Evolutionary conservation across 2,888 invertebrate genomes (phyloP), one percentile per base, ranked within the genome.

Genomic region (Drosophila glabriapex): DNA sequence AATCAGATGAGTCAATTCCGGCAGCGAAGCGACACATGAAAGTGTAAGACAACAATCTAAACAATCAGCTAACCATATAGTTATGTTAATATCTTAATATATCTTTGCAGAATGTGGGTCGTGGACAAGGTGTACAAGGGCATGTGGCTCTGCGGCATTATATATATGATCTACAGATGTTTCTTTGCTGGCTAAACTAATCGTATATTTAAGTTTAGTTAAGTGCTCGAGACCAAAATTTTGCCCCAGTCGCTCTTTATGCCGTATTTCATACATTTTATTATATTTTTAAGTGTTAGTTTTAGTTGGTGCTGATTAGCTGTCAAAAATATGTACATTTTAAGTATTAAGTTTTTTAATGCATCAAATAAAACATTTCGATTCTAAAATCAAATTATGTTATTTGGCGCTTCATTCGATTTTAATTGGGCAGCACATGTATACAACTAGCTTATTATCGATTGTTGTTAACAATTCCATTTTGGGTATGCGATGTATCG

Each of bases 1-100:
- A 98, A 89, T 94, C 95, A 2, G 97, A 97, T 49, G 96, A 97
- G 39, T 96, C 97, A 0, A 93, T 98, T 31, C 97, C 97, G 1
- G 96, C 96, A 0, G 97, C 97, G 5, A 95, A 95, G 78, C 94
- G 96, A 60, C 97, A 97, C 83, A 96, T 97, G 96, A 95, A 94
- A 94, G 93, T 97, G 97, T 97, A 94, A 95, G 95, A 93, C 43
- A 31, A 14, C 31, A 50, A 31, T 46, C 46, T 10, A 25, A 19
- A n/a, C 3, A 4, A 31, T 41, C 6, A 19, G 6, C 35, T 16
- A 16, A 16, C 9, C 10, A 35, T 3, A 3, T 7, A 25, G 28
- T 31, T 55, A 14, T 63, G 10, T 41, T 37, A 14, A 41, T 55
- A 41, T 55, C n/a, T n/a, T 46, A 9, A 29, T 2, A 37, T 69